phyloP scores from a whole-genome alignment of 2,888 invertebrate species.

The Teleogryllus oceanicus region DNA sequence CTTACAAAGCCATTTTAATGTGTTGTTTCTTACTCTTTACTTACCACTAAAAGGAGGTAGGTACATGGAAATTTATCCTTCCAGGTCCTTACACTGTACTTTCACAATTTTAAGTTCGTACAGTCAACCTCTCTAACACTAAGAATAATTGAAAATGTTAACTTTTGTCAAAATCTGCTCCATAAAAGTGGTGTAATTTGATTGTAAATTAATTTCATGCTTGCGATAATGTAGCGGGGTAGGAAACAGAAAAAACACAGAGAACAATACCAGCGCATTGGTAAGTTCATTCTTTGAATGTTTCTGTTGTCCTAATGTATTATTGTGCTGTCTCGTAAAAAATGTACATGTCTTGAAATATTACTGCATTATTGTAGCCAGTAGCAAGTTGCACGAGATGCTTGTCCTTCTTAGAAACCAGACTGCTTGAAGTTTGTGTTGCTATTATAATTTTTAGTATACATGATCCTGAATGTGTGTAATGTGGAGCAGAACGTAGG shows the following conservation, averaged over 20 bases:
- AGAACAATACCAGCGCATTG: conserved; percentile 73
- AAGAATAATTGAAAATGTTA: not conserved
- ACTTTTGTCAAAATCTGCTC: not conserved
- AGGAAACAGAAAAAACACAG: conserved; percentile 69
- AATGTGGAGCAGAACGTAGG: too few species aligned
- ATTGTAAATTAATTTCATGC: conserved; percentile 53
- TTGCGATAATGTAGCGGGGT: conserved; percentile 58
- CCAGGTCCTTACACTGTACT: too few species aligned
- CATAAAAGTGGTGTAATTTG: conserved; percentile 29
- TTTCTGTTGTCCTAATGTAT: not conserved
- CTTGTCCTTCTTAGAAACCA: too few species aligned
- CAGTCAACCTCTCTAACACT: too few species aligned
- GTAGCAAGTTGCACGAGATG: not conserved
- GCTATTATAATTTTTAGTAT: too few species aligned
- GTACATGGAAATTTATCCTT: too few species aligned
- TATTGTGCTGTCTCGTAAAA: not conserved
- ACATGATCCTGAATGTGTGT: too few species aligned
- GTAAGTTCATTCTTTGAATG: conserved; percentile 56
- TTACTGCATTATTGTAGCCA: not conserved
- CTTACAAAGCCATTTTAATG: too few species aligned
- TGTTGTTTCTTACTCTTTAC: too few species aligned
- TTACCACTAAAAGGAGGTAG: too few species aligned
- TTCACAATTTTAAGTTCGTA: too few species aligned
- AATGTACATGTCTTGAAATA: not conserved
- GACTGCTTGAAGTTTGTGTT: too few species aligned